Percentiles rank a stretch among this genome's conserved stretches.
phyloP scores from a whole-genome alignment of 2,113 vertebrate species.

The Bufo bufo region DNA sequence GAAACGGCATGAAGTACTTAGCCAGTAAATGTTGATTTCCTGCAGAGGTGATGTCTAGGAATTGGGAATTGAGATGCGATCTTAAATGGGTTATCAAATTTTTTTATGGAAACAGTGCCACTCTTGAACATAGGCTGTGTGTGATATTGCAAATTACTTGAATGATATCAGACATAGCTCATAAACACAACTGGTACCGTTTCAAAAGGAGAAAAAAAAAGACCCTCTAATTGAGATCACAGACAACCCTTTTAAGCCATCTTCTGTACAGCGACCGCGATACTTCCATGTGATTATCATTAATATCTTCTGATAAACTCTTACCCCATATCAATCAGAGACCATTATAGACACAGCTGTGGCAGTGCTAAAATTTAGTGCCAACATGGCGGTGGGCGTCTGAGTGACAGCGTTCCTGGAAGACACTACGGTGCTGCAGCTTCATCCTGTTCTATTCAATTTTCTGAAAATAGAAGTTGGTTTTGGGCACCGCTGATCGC shows the following conservation, averaged over 20 bases:
- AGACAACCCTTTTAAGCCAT: background rate
- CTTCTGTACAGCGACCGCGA: accelerated
- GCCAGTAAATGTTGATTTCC: too few relatives aligned
- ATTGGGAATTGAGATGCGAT: too few relatives aligned
- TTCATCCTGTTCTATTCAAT: background rate
- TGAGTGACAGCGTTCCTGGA: background rate
- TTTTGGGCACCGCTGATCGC: background rate
- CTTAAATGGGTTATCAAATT: too few relatives aligned
- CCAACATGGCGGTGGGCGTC: background rate
- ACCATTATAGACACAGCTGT: background rate
- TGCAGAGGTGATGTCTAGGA: too few relatives aligned
- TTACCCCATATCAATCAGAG: background rate
- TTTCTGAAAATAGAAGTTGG: background rate
- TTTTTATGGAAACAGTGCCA: too few relatives aligned
- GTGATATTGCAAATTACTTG: too few relatives aligned
- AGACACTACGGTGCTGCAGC: background rate
- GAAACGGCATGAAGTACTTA: too few relatives aligned
- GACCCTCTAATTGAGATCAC: too few relatives aligned
- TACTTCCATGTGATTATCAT: background rate
- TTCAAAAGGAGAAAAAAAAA: too few relatives aligned
- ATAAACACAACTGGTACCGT: too few relatives aligned
- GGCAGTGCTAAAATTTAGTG: background rate
- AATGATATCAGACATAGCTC: too few relatives aligned
- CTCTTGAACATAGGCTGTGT: too few relatives aligned
- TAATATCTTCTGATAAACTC: background rate